phyloP scores from a whole-genome alignment of 1,140 invertebrate species.

The Ceratosolen solmsi region DNA sequence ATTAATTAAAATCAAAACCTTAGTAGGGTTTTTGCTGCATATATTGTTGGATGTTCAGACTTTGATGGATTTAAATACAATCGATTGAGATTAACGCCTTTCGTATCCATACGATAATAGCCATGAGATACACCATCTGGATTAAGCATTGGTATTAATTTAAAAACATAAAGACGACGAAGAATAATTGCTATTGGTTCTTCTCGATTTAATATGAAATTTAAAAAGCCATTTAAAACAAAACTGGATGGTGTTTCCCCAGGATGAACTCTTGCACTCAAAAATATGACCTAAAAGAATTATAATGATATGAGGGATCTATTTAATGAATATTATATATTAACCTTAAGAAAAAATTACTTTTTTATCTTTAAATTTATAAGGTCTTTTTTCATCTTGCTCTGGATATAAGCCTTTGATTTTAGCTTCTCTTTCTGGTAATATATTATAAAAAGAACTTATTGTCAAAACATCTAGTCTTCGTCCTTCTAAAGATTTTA shows the following conservation, averaged over 20 bases:
- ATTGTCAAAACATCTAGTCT: constrained; percentile 91
- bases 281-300: constrained; percentile 81
- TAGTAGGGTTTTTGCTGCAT: constrained; percentile 84
- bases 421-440: constrained; percentile 79
- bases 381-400: constrained; percentile 78
- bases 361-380: constrained; percentile 84
- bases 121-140: constrained; percentile 93
- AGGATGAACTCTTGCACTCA: constrained; percentile 93
- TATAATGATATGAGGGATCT: constrained; percentile 37
- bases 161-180: constrained; percentile 89
- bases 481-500: constrained; percentile 86
- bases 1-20: constrained; percentile 72
- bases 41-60: constrained; percentile 87
- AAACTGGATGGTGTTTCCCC: constrained; percentile 96
- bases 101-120: constrained; percentile 91
- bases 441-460: constrained; percentile 86
- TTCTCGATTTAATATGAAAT: constrained; percentile 82
- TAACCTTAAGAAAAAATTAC: constrained; percentile 66
- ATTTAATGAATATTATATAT: neutral
- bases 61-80: constrained; percentile 86
- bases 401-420: constrained; percentile 87
- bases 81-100: constrained; percentile 92
- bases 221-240: constrained; percentile 93
- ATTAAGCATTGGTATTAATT: constrained; percentile 93
- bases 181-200: constrained; percentile 83